Evolutionary conservation across 2,113 vertebrate genomes (phyloP).

Genomic region (Myotis lucifugus): DNA sequence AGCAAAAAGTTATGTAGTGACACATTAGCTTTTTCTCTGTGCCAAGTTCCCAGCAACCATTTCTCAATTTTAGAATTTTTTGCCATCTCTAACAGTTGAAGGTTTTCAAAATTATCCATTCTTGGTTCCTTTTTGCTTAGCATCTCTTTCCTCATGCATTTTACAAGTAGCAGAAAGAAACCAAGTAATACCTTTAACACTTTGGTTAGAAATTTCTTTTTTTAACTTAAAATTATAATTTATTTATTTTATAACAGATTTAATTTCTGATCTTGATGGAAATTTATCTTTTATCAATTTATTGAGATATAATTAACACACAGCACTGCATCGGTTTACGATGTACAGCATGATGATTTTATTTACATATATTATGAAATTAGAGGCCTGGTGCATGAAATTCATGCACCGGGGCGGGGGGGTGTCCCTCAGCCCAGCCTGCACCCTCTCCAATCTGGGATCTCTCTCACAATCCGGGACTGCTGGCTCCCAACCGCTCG

Average conservation of each 20-base stretch:
- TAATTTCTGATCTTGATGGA: neutral
- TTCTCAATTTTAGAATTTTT: slow-evolving; percentile 48
- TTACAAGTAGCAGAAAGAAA: neutral
- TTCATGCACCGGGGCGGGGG: too few species aligned
- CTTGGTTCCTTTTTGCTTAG: neutral
- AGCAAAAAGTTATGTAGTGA: neutral
- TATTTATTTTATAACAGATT: neutral
- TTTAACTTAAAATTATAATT: neutral
- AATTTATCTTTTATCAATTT: neutral
- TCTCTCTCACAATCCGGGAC: too few species aligned
- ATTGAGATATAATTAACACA: neutral
- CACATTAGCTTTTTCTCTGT: neutral
- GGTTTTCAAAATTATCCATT: slow-evolving; percentile 6
- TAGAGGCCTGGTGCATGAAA: too few species aligned
- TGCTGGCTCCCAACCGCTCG: too few species aligned
- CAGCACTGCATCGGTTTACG: neutral
- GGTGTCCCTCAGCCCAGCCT: too few species aligned
- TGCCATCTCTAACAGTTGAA: neutral
- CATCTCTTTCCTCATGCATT: neutral
- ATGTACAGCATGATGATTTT: neutral
- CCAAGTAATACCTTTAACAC: neutral
- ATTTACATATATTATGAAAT: neutral
- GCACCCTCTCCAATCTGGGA: too few species aligned
- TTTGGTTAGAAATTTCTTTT: neutral
- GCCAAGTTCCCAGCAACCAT: neutral